Evolutionary conservation across 2,888 invertebrate genomes (phyloP).

Genomic region (Octonoba sinensis): DNA sequence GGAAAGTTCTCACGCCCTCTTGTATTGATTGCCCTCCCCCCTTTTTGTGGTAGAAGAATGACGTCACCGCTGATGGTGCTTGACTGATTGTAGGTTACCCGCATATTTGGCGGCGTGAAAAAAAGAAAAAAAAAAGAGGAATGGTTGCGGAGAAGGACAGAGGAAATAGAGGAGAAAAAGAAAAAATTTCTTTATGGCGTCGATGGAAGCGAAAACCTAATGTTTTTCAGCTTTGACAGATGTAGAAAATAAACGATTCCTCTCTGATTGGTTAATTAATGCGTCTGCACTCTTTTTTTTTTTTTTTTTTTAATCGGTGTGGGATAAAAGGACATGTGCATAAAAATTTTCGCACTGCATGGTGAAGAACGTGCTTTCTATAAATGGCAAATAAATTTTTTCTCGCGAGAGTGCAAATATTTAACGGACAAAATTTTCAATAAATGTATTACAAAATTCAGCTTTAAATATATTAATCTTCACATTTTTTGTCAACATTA

Average conservation of each 20-base stretch:
- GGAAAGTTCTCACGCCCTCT: constrained; percentile 46
- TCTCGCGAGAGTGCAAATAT: no score
- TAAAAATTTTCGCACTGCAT: no score
- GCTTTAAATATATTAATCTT: no score
- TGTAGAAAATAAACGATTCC: constrained; percentile 24
- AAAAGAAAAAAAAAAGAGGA: not conserved
- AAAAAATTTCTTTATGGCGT: constrained; percentile 24
- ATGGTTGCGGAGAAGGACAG: not conserved
- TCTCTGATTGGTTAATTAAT: not conserved
- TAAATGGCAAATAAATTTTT: no score
- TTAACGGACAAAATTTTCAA: no score
- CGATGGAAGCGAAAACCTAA: constrained; percentile 36
- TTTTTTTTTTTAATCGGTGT: no score
- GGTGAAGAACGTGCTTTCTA: no score
- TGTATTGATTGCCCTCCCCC: constrained; percentile 40
- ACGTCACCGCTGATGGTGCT: constrained; percentile 56
- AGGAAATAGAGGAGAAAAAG: constrained; percentile 15
- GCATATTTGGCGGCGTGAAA: constrained; percentile 15
- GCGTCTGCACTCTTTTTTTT: no score
- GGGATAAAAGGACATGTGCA: no score
- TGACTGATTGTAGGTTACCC: constrained; percentile 50
- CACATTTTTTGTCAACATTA: no score
- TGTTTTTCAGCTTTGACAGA: constrained; percentile 30
- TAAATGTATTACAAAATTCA: no score
- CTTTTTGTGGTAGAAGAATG: constrained; percentile 10